Conservation (phyloP, 2,797 vertebrate genomes). For the Acomys russatus region DNA sequence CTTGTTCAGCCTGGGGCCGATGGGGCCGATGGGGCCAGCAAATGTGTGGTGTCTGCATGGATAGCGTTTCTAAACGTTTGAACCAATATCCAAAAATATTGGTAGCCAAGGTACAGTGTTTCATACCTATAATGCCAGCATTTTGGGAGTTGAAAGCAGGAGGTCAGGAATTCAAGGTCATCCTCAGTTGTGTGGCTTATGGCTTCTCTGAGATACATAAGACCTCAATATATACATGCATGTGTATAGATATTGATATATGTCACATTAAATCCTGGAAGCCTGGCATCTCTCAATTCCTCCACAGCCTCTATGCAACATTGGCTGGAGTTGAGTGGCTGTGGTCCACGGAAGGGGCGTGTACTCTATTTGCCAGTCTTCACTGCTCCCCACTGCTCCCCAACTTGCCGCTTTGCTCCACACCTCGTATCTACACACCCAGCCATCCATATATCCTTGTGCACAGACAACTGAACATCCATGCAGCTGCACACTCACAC, state of each 20-base stretch:
- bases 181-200: not conserved
- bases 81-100: not conserved
- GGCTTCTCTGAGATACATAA: not conserved
- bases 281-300: not conserved
- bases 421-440: not conserved
- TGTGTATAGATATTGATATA: too few relatives aligned
- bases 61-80: not conserved
- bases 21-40: not conserved
- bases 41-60: not conserved
- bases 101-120: not conserved
- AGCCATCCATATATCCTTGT: not conserved
- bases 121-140: not conserved
- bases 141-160: not conserved
- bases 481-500: not conserved
- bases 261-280: constrained; percentile 9
- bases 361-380: not conserved
- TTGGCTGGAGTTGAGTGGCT: not conserved
- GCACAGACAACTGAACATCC: not conserved
- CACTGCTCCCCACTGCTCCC: not conserved
- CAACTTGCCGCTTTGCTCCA: rapidly evolving
- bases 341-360: rapidly evolving
- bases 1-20: not conserved
- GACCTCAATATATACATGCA: not conserved
- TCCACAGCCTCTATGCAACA: rapidly evolving
- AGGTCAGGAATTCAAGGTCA: not conserved